Base-by-base conservation (phyloP, 2,888 invertebrate species). In the Hypolimnas misippus region DNA sequence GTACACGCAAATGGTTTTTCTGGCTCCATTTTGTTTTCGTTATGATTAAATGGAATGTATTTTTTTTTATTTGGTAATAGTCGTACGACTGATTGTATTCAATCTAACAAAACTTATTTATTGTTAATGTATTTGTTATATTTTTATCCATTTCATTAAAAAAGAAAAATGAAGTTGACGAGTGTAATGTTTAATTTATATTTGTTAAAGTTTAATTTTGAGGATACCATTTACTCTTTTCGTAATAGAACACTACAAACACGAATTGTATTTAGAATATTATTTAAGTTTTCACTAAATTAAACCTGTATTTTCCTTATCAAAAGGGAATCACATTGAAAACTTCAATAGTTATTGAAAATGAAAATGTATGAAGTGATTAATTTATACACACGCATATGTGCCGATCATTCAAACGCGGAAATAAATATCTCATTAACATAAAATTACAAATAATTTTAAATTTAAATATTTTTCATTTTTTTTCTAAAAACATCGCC, bases 1-100 rank as follows among this genome's bases (percentile, higher is more conserved):
- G 93, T 88, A 78, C 96, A 96, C 0, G 94, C 94, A 77, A 96
- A 96, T 0, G 96, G 96, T 80, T 95, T 95, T 63, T 93, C 93
- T 1, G 93, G 93, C 63, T 93, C 91, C 93, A 93, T 92, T 64
- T 58, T 75, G 10, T 21, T 21, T 0, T 16, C 16, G 16, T 42
- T 8, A 17, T 17, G 8, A 17, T 10, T 17, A 10, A 10, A 42
- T 17, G 16, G 17, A 3, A 8, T 33, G 1, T 10, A 33, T 33
- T 7, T 33, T 33, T 33, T 31, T 33, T 33, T 33, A 33, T 33
- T 33, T 33, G 33, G 8, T 33, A 2, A 33, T 33, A 12, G 10
- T 10, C 31, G 6, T 31, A n/a, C n/a, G n/a, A n/a, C n/a, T n/a
- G n/a, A n/a, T n/a, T n/a, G n/a, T n/a, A n/a, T n/a, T n/a, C n/a